Base-by-base conservation (phyloP, 2,888 invertebrate genomes). In the Steinernema hermaphroditum region DNA sequence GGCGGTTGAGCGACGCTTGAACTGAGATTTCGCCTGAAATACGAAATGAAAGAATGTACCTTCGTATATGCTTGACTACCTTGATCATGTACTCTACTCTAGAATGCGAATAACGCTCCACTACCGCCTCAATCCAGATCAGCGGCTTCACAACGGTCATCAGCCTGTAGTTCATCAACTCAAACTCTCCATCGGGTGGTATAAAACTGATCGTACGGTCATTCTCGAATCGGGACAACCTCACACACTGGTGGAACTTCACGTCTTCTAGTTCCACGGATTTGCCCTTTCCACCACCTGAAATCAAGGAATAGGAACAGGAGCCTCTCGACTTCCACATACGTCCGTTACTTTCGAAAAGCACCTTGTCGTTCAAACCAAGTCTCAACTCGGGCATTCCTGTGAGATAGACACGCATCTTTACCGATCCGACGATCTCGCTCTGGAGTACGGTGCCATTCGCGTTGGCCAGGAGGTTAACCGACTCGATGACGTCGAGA, bases 11-110 rank as follows among this genome's bases (percentile, higher is more conserved):
- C 96, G 91, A 46, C 96, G 90, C 87, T 97, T 97, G 88, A 97
- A 98, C 88, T 98, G 97, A 37, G 95, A 95, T 88, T 96, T 94
- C 0, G 97, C 97, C 89, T 89, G 77, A 57, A 81, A 77, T 27
- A 19, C 34, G 54, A 50, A 54, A 41, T 22, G 29, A 29, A 70
- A 8, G 8, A 24, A 9, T 57, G 6, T 46, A 16, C 12, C 9
- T 37, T 37, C 27, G 14, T 49, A 22, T 16, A 12, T 6, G 32
- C 16, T 24, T 41, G n/a, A 70, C n/a, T 68, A 85, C 86, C 89
- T 97, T 97, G 73, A 97, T 94, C 96, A 97, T 97, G 88, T 95
- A 97, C 86, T 97, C 97, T 12, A 98, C 96, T 78, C 97, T 90
- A 73, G 96, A 96, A 88, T 97, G 96, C 14, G 93, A 94, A 89